Evolutionary conservation across 2,888 invertebrate species (phyloP).

Genomic region (Apotomis turbidana): DNA sequence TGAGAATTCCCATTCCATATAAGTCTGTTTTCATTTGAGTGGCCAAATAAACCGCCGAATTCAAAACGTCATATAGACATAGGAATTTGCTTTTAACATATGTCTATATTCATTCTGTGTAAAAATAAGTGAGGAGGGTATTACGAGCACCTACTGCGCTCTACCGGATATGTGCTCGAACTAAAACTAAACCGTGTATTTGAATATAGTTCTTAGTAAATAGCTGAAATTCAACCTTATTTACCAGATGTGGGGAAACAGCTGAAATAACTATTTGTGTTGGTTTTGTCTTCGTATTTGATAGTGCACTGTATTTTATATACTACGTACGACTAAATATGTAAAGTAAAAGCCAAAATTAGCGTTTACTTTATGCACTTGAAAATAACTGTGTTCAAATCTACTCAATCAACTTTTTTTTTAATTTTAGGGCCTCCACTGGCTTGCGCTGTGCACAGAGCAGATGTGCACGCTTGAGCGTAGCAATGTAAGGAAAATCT

Average conservation of each 20-base stretch:
- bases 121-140: slow-evolving; percentile 18
- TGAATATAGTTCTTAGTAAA: slow-evolving; percentile 33
- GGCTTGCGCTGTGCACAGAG: too few relatives aligned
- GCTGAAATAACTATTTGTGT: slow-evolving; percentile 14
- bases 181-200: slow-evolving; percentile 33
- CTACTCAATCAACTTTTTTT: too few relatives aligned
- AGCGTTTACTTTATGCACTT: background rate
- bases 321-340: background rate
- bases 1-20: background rate
- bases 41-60: background rate
- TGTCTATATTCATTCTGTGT: background rate
- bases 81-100: background rate
- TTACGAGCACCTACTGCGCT: slow-evolving; percentile 15
- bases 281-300: slow-evolving; percentile 1
- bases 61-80: background rate
- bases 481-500: too few relatives aligned
- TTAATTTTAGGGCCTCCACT: too few relatives aligned
- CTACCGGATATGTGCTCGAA: slow-evolving; percentile 14
- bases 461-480: too few relatives aligned
- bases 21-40: background rate
- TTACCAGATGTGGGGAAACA: slow-evolving; percentile 4
- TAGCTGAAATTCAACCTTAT: slow-evolving; percentile 7
- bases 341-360: background rate
- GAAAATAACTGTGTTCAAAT: background rate
- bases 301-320: background rate